phyloP scores from a whole-genome alignment of 2,888 invertebrate genomes.

The Melieria crassipennis region DNA sequence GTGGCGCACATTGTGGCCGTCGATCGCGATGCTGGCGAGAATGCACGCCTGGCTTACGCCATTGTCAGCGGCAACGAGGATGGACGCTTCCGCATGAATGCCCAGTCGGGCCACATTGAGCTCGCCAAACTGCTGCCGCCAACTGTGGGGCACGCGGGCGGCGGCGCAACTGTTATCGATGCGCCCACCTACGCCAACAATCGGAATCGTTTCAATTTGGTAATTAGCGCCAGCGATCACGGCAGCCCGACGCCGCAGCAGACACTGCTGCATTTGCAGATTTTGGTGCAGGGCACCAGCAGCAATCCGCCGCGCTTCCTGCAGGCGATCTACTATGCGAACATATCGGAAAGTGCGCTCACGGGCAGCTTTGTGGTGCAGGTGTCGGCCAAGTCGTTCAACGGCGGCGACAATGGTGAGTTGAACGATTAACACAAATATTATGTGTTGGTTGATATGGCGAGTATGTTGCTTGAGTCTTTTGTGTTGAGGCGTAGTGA shows the following conservation, averaged over 20 bases:
- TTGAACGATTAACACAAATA: too few relatives aligned
- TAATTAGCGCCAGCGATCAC: slow-evolving; percentile 89
- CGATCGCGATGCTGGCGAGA: slow-evolving; percentile 85
- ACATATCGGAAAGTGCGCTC: slow-evolving; percentile 79
- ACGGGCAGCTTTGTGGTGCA: slow-evolving; percentile 83
- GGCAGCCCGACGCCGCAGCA: slow-evolving; percentile 79
- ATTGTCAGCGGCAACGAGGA: slow-evolving; percentile 87
- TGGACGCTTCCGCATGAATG: slow-evolving; percentile 81
- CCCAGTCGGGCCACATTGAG: slow-evolving; percentile 81
- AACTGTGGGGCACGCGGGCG: slow-evolving; percentile 12
- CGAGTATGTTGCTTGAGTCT: too few relatives aligned
- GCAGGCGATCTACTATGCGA: slow-evolving; percentile 78
- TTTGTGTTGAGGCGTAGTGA: too few relatives aligned
- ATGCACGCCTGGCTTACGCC: slow-evolving; percentile 86
- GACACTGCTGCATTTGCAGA: slow-evolving; percentile 73
- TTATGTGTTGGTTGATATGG: too few relatives aligned
- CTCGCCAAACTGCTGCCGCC: slow-evolving; percentile 70
- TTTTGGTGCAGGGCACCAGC: slow-evolving; percentile 76
- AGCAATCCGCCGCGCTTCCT: slow-evolving; percentile 86
- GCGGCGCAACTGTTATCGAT: slow-evolving; percentile 14
- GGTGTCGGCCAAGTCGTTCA: slow-evolving; percentile 77
- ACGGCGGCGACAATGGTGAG: slow-evolving; percentile 74
- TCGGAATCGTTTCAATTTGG: slow-evolving; percentile 71
- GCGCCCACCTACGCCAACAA: slow-evolving; percentile 41
- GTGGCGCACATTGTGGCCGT: slow-evolving; percentile 82